Conservation (phyloP, 1,140 invertebrate genomes). For the Lepidurus arcticus region DNA sequence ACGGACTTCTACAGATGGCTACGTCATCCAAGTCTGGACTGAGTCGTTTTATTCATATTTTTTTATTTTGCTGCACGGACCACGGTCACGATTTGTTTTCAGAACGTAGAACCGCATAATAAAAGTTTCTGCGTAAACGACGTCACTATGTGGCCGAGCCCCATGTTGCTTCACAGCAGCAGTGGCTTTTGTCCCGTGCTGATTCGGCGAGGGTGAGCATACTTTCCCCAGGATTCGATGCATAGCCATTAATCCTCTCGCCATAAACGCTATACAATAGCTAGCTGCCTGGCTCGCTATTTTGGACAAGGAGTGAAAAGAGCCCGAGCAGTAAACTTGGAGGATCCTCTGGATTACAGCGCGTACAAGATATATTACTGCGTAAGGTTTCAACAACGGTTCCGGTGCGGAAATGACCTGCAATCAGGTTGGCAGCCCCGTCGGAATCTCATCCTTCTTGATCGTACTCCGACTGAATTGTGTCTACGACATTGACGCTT, state of each 20-base stretch:
- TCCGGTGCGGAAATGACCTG: conserved; percentile 12
- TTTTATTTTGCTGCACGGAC: neutral
- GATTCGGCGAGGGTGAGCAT: neutral
- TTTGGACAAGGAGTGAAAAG: neutral
- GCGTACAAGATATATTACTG: neutral
- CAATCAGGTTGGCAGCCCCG: neutral
- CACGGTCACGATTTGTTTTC: neutral
- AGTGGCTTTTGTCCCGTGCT: neutral
- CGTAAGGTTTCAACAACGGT: neutral
- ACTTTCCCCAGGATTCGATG: neutral
- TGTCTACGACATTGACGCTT: neutral
- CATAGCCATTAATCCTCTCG: neutral
- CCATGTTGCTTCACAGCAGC: neutral
- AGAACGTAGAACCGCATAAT: neutral
- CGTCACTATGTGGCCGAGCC: neutral
- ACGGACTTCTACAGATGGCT: neutral
- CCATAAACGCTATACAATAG: neutral
- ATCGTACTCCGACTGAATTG: neutral
- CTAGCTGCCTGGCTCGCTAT: neutral
- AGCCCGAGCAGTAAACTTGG: neutral
- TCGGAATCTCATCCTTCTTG: neutral
- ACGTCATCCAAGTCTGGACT: neutral
- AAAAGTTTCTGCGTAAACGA: neutral
- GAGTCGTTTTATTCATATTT: neutral
- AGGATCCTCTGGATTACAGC: neutral